Conservation (phyloP, 2,113 vertebrate genomes). For the Scolopax mira region DNA sequence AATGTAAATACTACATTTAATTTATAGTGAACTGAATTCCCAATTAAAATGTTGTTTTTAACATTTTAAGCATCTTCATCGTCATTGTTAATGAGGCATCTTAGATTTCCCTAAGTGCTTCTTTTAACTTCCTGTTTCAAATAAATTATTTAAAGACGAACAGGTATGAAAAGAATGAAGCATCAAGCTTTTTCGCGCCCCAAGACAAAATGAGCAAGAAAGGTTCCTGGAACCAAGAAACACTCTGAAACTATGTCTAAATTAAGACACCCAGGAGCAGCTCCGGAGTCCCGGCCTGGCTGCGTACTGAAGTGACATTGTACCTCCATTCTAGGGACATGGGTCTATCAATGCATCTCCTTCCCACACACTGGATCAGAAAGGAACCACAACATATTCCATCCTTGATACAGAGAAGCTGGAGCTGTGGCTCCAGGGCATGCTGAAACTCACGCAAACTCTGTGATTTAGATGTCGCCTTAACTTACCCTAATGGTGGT, state of each 20-base stretch:
- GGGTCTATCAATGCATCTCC: not conserved
- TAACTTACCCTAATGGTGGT: not conserved
- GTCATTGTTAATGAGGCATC: not conserved
- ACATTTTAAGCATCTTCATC: not conserved
- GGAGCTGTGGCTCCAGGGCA: not conserved
- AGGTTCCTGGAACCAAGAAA: not conserved
- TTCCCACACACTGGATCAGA: not conserved
- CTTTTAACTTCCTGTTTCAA: not conserved
- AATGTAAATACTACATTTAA: not conserved
- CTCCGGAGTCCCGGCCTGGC: not conserved
- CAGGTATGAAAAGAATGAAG: not conserved
- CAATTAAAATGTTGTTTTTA: not conserved
- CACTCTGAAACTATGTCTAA: not conserved
- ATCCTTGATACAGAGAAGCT: not conserved
- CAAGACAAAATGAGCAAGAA: not conserved
- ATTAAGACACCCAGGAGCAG: not conserved
- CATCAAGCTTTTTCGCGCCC: not conserved
- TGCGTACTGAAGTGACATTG: not conserved
- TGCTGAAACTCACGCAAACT: not conserved
- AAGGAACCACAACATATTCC: not conserved
- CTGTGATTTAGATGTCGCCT: not conserved
- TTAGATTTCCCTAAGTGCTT: not conserved
- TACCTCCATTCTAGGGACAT: accelerated
- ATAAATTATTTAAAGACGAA: not conserved
- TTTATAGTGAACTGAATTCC: not conserved